phyloP scores from a whole-genome alignment of 2,113 vertebrate genomes.

The Alethe diademata region DNA sequence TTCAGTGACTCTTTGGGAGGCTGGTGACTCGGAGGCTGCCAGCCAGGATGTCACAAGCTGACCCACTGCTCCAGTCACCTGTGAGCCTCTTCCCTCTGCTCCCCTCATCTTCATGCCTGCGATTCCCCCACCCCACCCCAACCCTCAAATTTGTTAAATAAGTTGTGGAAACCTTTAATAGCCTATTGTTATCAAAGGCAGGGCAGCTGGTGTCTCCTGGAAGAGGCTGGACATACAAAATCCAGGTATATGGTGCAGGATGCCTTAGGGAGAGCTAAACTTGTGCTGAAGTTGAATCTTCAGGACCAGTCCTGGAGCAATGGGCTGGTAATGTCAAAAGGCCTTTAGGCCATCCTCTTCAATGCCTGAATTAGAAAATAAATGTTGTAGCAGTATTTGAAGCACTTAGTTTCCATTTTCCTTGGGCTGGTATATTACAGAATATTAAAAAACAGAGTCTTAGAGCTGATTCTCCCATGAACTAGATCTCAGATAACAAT shows the following conservation, averaged over 20 bases:
- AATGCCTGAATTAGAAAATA: not conserved
- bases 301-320: not conserved
- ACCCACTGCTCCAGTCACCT: not conserved
- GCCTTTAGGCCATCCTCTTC: not conserved
- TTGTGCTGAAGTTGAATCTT: not conserved
- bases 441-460: not conserved
- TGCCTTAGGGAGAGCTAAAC: not conserved
- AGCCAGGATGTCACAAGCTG: not conserved
- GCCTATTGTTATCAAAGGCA: not conserved
- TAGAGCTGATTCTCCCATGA: not conserved
- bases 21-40: not conserved
- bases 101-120: not conserved
- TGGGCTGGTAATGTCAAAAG: no score
- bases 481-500: not conserved
- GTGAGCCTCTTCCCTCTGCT: rapidly evolving
- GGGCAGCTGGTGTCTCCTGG: not conserved
- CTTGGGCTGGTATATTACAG: not conserved
- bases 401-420: not conserved
- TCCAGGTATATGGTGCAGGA: not conserved
- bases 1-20: not conserved
- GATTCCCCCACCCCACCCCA: rapidly evolving
- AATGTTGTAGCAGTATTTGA: not conserved
- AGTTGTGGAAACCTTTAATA: not conserved
- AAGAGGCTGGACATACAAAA: not conserved
- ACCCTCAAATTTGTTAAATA: not conserved